A percentile compares a stretch with the other conserved stretches of the same genome.
phyloP scores from a whole-genome alignment of 2,113 vertebrate genomes.

The Microtus ochrogaster region DNA sequence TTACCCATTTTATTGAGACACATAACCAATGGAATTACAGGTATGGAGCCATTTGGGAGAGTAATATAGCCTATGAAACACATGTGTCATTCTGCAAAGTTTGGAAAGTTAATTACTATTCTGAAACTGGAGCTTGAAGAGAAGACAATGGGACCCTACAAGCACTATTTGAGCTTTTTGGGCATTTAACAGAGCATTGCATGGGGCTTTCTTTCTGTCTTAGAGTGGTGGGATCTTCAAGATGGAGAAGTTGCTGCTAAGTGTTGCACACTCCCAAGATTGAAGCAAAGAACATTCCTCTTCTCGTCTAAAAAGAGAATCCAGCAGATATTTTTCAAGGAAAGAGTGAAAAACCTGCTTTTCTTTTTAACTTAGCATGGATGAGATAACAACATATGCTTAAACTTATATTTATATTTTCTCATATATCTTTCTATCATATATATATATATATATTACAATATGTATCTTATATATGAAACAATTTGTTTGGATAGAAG shows the following conservation, averaged over 20 bases:
- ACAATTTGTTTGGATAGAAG: neutral
- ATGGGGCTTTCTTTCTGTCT: slow-evolving; percentile 36
- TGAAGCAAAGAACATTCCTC: neutral
- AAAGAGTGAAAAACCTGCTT: neutral
- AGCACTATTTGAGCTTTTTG: neutral
- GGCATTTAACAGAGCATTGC: slow-evolving; percentile 45
- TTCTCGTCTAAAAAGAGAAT: neutral
- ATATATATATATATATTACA: neutral
- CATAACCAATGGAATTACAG: slow-evolving; percentile 21
- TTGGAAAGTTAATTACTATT: slow-evolving; percentile 54
- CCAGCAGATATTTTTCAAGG: neutral
- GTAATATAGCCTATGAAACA: slow-evolving; percentile 30
- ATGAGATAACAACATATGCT: neutral
- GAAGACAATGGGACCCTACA: slow-evolving; percentile 29
- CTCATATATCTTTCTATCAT: neutral
- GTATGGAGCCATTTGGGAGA: neutral
- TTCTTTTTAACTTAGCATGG: neutral
- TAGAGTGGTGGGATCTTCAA: neutral
- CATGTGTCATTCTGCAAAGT: slow-evolving; percentile 40
- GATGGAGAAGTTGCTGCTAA: neutral
- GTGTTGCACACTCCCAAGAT: neutral
- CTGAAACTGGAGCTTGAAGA: slow-evolving; percentile 54
- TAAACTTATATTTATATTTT: neutral
- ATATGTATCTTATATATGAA: neutral
- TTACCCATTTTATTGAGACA: slow-evolving; percentile 57